Base-by-base conservation (phyloP, 1,140 invertebrate species). In the Propsilocerus akamusi region DNA sequence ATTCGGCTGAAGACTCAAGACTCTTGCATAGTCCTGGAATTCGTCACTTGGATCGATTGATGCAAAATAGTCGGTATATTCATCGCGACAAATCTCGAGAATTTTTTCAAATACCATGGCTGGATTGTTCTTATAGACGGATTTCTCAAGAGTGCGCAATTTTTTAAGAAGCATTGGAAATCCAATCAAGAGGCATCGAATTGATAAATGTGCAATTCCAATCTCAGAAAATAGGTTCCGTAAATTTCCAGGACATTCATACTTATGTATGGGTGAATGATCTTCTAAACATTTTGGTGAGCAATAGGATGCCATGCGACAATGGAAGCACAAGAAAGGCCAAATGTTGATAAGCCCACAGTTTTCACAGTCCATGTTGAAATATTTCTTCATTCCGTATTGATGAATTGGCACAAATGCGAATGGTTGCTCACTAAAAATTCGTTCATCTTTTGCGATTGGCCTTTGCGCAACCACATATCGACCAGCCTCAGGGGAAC, bases 161-260 rank as follows among this genome's bases (percentile, higher is more conserved):
- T 50, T 22, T 17, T 26, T 12, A 4, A 48, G 20, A 4, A 47
- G 12, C 5, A n/a, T n/a, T 4, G 6, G 3, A 28, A 49, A 49
- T 11, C 47, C 51, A 4, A 24, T 12, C 23, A 52, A 22, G 3
- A 52, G 25, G 1, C 12, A 25, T 22, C 51, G 30, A 2, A 52
- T 23, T 41, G 51, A 22, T 47, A 52, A 28, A 32, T 52, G 48
- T 22, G 51, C 48, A n/a, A 52, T 52, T 7, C 51, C 51, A 26
- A 52, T 47, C 32, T 52, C 47, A 12, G 23, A 11, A 22, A 48
- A 52, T 14, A 52, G 25, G 30, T 28, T 24, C 12, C 30, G 28
- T 20, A 24, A 20, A 22, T 52, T 46, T 17, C 51, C 51, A 7
- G 12, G 24, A 47, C 51, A 52, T 46, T 52, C 51, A 32, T 22